Evolutionary conservation across 2,113 vertebrate species (phyloP).

Genomic region (Saimiri boliviensis): DNA sequence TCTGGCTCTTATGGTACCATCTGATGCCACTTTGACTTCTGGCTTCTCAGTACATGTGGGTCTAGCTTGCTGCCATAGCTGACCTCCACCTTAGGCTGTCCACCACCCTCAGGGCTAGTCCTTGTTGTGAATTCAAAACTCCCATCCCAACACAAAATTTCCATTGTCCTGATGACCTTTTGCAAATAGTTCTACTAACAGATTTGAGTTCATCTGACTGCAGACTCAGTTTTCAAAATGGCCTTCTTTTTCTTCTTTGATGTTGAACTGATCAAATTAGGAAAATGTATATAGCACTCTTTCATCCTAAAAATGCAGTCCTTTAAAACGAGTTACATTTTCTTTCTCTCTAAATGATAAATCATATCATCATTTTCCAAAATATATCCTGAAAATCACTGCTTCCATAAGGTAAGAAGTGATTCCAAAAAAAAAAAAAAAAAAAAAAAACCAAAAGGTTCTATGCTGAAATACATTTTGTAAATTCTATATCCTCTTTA

Average conservation of each 20-base stretch:
- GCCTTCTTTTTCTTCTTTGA: background rate
- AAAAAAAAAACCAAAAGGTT: background rate
- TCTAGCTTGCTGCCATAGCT: background rate
- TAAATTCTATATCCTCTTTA: background rate
- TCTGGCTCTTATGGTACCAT: background rate
- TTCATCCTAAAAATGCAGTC: background rate
- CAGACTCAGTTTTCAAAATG: background rate
- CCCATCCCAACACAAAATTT: background rate
- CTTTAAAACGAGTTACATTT: background rate
- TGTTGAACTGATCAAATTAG: background rate
- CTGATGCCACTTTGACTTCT: background rate
- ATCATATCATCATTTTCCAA: background rate
- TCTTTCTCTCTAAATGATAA: background rate
- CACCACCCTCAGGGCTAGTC: background rate
- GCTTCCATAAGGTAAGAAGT: background rate
- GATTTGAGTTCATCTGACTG: background rate
- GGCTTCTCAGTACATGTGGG: background rate
- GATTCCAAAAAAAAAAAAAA: background rate
- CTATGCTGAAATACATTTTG: background rate
- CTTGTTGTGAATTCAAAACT: background rate
- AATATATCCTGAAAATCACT: background rate
- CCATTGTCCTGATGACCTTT: background rate
- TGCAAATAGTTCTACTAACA: background rate
- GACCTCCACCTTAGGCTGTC: background rate
- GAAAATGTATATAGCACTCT: background rate